Percentiles rank a stretch among this genome's conserved stretches.
These are phyloP conservation scores for Enteromius radiatus DNA, from an alignment of 2,797 vertebrate species.

Conservation along the genomic window DNA sequence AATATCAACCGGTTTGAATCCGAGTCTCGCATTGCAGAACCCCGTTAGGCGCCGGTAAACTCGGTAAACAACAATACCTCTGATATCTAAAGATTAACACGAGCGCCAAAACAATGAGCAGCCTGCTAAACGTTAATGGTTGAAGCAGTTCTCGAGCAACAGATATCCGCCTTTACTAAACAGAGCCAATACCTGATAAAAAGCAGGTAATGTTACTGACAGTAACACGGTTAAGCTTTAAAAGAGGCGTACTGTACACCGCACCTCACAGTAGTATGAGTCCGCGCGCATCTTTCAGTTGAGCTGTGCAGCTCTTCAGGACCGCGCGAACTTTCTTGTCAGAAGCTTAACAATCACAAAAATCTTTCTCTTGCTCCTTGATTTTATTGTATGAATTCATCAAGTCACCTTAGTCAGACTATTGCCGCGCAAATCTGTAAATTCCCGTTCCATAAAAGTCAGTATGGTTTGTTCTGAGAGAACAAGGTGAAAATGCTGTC, in stretches of 20 bases:
- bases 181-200: not conserved
- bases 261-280: not conserved
- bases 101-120: conserved; percentile 27
- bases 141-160: conserved; percentile 12
- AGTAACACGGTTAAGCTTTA: not conserved
- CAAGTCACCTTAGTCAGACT: not conserved
- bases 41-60: conserved; percentile 22
- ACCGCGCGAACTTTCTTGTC: conserved; percentile 31
- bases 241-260: not conserved
- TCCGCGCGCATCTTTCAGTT: conserved; percentile 6
- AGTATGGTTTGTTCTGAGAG: not conserved
- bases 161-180: conserved; percentile 29
- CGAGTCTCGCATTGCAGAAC: conserved; percentile 28
- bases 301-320: not conserved
- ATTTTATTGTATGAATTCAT: not conserved
- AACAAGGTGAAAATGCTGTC: not conserved
- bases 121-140: conserved; percentile 3
- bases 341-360: not conserved
- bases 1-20: conserved; percentile 34
- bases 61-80: conserved; percentile 34
- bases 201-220: conserved; percentile 3
- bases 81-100: conserved; percentile 6
- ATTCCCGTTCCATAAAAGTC: not conserved
- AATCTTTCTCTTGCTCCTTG: not conserved
- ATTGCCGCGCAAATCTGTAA: not conserved